Evolutionary conservation across 2,797 vertebrate species (phyloP).

Genomic region (Poeciliopsis paucimaculata): DNA sequence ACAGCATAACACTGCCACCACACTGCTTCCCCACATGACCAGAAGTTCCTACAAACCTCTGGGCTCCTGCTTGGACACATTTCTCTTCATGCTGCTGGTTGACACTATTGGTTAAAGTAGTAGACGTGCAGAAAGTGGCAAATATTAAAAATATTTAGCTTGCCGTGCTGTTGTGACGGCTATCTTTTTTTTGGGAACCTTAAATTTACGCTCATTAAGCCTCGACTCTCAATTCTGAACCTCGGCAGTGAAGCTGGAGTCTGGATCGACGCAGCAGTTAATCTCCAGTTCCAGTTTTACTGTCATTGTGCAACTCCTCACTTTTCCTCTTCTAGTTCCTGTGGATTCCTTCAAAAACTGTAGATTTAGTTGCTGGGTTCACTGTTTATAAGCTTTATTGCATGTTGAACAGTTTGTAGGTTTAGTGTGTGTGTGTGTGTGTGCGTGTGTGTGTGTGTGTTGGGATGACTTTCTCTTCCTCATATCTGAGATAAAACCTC

Average conservation of each 20-base stretch:
- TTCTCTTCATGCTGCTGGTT: neutral
- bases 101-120: neutral
- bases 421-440: neutral
- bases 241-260: neutral
- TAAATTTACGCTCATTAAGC: neutral
- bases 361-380: neutral
- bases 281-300: neutral
- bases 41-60: neutral
- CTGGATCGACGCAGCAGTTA: neutral
- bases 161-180: neutral
- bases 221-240: neutral
- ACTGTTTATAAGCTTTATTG: neutral
- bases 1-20: neutral
- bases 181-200: neutral
- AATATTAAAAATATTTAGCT: neutral
- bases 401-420: neutral
- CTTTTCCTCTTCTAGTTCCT: neutral
- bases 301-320: neutral
- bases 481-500: conserved; percentile 32
- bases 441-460: conserved; percentile 7
- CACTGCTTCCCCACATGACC: neutral
- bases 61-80: neutral
- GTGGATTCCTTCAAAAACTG: neutral
- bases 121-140: neutral
- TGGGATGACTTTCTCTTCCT: conserved; percentile 23